Percentiles rank a stretch among this genome's conserved stretches.
phyloP scores from a whole-genome alignment of 2,113 vertebrate genomes.

The Gadus chalcogrammus region DNA sequence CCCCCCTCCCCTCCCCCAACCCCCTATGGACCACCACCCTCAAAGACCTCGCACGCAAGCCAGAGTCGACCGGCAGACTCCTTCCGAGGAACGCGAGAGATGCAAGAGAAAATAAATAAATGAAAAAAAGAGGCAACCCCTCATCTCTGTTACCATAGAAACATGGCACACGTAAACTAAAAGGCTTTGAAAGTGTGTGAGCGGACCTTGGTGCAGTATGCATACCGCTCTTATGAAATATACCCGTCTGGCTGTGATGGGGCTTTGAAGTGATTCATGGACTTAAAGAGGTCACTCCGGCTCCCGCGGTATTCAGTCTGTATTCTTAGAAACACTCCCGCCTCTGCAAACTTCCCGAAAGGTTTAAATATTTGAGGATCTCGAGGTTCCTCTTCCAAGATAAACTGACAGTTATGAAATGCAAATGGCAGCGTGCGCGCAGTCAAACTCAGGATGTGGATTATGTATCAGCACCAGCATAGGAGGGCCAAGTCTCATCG shows the following conservation, averaged over 20 bases:
- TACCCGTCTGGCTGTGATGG: too few relatives aligned
- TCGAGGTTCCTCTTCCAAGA: neutral
- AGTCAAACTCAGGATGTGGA: too few relatives aligned
- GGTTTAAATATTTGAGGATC: neutral
- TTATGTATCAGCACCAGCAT: too few relatives aligned
- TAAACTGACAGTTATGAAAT: conserved; percentile 4
- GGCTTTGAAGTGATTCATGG: neutral
- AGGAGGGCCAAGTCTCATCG: too few relatives aligned
- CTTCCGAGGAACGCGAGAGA: conserved; percentile 6
- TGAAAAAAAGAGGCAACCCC: conserved; percentile 42
- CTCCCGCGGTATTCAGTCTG: neutral
- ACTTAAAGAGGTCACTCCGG: neutral
- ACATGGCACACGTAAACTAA: conserved; percentile 53
- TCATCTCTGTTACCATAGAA: conserved; percentile 65
- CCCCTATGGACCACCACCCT: too few relatives aligned
- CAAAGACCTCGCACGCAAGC: neutral
- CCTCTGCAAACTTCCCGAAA: too few relatives aligned
- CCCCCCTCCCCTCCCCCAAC: too few relatives aligned
- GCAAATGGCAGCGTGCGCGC: neutral
- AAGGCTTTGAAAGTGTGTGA: conserved; percentile 39
- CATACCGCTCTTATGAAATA: conserved; percentile 24
- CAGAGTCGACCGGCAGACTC: conserved; percentile 31
- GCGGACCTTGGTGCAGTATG: conserved; percentile 53
- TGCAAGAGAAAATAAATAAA: too few relatives aligned
- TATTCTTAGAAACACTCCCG: too few relatives aligned